Percentiles rank a stretch among this genome's conserved stretches.
Evolutionary conservation across 2,113 vertebrate genomes (phyloP).

Genomic region (Callipepla squamata): DNA sequence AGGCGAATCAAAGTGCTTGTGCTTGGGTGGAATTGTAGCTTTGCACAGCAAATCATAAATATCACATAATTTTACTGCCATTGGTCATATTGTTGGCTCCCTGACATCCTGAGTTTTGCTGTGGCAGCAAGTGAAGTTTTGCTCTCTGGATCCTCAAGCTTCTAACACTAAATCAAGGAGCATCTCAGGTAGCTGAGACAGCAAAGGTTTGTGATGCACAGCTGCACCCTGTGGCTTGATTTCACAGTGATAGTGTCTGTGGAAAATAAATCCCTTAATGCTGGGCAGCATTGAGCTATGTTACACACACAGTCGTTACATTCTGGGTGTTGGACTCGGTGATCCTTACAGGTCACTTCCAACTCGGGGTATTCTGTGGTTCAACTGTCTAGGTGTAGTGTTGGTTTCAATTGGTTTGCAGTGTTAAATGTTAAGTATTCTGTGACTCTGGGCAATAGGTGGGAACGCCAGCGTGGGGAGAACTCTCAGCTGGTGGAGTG

Average conservation of each 20-base stretch:
- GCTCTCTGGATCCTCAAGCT: background rate
- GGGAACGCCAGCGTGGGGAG: background rate
- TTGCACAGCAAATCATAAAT: conserved; percentile 10
- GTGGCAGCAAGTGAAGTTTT: conserved; percentile 24
- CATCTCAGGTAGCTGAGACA: background rate
- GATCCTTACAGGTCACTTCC: too few relatives aligned
- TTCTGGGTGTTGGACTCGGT: too few relatives aligned
- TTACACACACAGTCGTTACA: background rate
- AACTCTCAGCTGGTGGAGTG: background rate
- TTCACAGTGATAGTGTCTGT: background rate
- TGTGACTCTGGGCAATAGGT: background rate
- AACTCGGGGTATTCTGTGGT: background rate
- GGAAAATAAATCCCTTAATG: background rate
- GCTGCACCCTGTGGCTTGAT: background rate
- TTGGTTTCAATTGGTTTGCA: background rate
- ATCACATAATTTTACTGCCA: background rate
- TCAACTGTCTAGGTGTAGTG: background rate
- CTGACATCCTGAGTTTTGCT: background rate
- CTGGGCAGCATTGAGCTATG: background rate
- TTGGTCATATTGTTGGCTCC: background rate
- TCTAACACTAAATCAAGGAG: background rate
- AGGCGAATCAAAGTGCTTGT: background rate
- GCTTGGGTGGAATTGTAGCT: background rate
- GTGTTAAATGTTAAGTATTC: background rate
- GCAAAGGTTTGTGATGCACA: background rate